Percentiles rank a stretch among this genome's conserved stretches.
These are phyloP conservation scores for Torymus tubicola DNA, from an alignment of 2,888 invertebrate species.

Conservation along the genomic window DNA sequence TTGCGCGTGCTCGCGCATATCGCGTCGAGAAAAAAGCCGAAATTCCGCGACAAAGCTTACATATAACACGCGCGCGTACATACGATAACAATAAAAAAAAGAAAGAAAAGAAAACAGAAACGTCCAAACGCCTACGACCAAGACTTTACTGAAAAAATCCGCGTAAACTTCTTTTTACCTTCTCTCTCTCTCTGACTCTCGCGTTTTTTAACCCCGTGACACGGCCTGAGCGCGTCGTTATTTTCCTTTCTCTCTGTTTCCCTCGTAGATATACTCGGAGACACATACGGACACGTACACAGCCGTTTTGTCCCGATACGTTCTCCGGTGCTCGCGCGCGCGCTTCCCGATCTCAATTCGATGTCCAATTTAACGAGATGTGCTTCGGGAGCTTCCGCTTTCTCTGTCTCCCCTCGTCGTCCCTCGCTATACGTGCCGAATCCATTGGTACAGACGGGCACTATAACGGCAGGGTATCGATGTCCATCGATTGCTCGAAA, in stretches of 20 bases:
- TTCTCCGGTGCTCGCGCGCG: not conserved
- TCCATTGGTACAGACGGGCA: constrained; percentile 11
- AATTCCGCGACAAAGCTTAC: no score
- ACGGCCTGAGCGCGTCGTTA: not conserved
- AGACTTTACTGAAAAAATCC: not conserved
- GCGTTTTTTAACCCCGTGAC: no score
- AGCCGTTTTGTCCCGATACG: not conserved
- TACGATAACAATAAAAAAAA: no score
- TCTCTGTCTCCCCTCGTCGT: not conserved
- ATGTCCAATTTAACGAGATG: constrained; percentile 51
- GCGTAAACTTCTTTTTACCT: constrained; percentile 13
- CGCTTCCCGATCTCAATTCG: constrained; percentile 38
- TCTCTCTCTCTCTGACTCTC: not conserved
- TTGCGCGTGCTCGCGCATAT: no score
- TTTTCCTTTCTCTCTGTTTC: not conserved
- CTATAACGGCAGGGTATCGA: constrained; percentile 26
- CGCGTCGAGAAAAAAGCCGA: no score
- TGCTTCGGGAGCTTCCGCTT: constrained; percentile 29
- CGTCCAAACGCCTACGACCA: not conserved
- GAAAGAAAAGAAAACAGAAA: constrained; percentile 4
- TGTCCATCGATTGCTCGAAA: constrained; percentile 42
- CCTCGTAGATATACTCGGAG: not conserved
- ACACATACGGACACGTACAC: not conserved
- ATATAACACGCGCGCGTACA: no score
- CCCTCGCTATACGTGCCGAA: not conserved